Base-by-base conservation (phyloP, 2,888 invertebrate species). In the Leucophora obtusa region DNA sequence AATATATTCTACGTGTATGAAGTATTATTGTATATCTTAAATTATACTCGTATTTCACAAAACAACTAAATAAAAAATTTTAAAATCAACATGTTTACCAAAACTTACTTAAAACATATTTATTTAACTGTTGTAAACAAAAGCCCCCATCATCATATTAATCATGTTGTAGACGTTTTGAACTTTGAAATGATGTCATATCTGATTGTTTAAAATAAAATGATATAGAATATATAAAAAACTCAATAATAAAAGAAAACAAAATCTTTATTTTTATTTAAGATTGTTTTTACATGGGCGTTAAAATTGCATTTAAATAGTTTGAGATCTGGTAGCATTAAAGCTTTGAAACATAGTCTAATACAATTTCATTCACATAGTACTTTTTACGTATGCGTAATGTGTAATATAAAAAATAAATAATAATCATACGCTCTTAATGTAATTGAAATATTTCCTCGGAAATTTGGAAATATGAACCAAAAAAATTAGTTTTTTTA, bases 111-210 rank as follows among this genome's bases (percentile, higher is more conserved):
- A 47, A 47, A n/a, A 28, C 9, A 56, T 21, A 28, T 7, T 28
- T 28, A 28, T n/a, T 35, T 54, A n/a, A n/a, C n/a, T n/a, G 38
- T 54, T 66, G 24, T 54, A 66, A 54, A 38, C 54, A 54, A 15
- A 47, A 47, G n/a, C 43, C 43, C n/a, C 7, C 43, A 47, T n/a
- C 38, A 38, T 38, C 10, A 38, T 38, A 38, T 38, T 11, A 38
- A 28, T 38, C 11, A 38, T 38, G 11, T 56, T 56, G 56, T 24
- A 17, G 56, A 50, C 65, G 38, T 11, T 58, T 51, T 66, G 24
- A 73, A 66, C 56, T 59, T 73, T 73, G 35, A 51, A 73, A 66
- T 66, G 66, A 66, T 73, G 73, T 66, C 73, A 73, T 73, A 59
- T 51, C 28, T 28, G 17, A 59, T 66, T 73, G 51, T 24, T 28